Conservation (phyloP, 2,888 invertebrate species). For the Caenorhabditis sp. region DNA sequence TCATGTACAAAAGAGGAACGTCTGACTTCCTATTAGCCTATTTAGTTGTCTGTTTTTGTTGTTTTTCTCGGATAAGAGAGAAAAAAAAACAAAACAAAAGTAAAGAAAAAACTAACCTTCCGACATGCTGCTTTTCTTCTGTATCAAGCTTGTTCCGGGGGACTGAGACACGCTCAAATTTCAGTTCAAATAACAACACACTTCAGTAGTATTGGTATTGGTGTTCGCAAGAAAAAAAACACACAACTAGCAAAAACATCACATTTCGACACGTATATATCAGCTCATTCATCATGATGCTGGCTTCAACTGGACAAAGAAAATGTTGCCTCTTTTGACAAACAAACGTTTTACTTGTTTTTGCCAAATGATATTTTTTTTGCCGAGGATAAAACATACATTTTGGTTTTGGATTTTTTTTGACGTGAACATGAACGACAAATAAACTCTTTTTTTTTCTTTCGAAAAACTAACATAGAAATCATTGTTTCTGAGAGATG, state of each 20-base stretch:
- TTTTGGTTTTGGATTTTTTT: too few relatives aligned
- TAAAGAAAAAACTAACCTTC: not conserved
- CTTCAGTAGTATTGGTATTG: not conserved
- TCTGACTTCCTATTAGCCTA: not conserved
- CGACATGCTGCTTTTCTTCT: not conserved
- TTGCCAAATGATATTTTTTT: too few relatives aligned
- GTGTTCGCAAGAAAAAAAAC: not conserved
- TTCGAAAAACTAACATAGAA: too few relatives aligned
- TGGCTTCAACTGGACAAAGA: not conserved
- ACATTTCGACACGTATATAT: not conserved
- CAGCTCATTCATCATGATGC: not conserved
- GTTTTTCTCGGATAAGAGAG: not conserved
- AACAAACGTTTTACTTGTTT: too few relatives aligned
- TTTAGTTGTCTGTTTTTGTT: not conserved
- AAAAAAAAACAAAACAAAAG: not conserved
- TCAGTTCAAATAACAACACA: not conserved
- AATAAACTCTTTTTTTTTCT: too few relatives aligned
- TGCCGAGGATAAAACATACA: too few relatives aligned
- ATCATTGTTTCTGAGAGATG: too few relatives aligned
- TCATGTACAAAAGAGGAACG: not conserved
- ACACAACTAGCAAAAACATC: not conserved
- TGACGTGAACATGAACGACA: too few relatives aligned
- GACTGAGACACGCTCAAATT: not conserved
- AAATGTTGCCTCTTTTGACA: not conserved
- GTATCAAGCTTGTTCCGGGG: not conserved